These are phyloP conservation scores for Eremobia ochroleuca DNA, from an alignment of 2,888 invertebrate genomes.

Conservation along the genomic window DNA sequence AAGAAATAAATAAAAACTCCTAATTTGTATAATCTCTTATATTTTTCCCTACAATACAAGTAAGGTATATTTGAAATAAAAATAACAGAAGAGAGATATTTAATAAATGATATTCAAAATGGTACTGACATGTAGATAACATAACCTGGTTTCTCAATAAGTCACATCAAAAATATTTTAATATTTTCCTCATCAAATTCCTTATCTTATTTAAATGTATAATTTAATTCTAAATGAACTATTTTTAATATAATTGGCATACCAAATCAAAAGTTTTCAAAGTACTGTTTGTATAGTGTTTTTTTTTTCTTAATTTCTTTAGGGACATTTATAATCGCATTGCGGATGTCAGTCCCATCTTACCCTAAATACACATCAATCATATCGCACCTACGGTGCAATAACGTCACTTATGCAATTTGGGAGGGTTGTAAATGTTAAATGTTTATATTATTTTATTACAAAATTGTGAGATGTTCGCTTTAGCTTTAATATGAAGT, in stretches of 20 bases:
- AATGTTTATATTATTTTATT: too few relatives aligned
- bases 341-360: too few relatives aligned
- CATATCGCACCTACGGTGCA: too few relatives aligned
- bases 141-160: constrained; percentile 37
- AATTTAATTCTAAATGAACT: background rate
- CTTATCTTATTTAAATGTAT: background rate
- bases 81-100: background rate
- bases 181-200: constrained; percentile 2
- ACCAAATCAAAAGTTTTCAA: background rate
- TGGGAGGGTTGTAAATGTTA: too few relatives aligned
- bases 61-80: background rate
- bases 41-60: background rate
- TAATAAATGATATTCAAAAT: background rate
- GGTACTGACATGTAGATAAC: constrained; percentile 34
- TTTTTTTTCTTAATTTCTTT: too few relatives aligned
- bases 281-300: background rate
- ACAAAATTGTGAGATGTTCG: too few relatives aligned
- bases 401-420: too few relatives aligned
- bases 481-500: too few relatives aligned
- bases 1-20: background rate
- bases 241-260: background rate
- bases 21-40: background rate
- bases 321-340: too few relatives aligned
- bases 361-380: too few relatives aligned
- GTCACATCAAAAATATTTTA: background rate